Conservation (phyloP, 1,140 invertebrate species). For the Brachionus koreanus region DNA sequence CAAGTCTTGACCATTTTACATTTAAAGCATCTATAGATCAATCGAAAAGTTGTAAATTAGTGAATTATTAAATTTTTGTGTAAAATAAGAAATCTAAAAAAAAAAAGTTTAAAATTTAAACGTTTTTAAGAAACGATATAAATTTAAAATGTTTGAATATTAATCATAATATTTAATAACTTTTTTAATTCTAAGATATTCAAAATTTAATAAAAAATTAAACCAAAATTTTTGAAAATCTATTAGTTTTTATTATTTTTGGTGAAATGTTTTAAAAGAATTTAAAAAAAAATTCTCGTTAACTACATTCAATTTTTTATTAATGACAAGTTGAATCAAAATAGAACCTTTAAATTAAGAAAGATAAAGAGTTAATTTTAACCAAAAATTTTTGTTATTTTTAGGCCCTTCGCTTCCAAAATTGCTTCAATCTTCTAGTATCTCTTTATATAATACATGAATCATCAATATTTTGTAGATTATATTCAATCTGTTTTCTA, state of each 20-base stretch:
- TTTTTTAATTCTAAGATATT: no score
- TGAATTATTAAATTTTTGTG: no score
- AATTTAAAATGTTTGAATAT: no score
- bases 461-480: neutral
- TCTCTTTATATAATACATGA: neutral
- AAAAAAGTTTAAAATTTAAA: no score
- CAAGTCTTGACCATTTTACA: no score
- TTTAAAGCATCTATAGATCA: no score
- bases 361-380: neutral
- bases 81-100: no score
- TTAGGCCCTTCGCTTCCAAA: constrained; percentile 30
- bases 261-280: neutral
- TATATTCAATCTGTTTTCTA: neutral
- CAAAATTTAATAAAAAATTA: no score
- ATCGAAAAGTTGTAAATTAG: no score
- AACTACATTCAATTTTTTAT: neutral
- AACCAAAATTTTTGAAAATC: neutral
- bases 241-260: neutral
- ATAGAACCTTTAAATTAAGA: neutral
- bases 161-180: no score
- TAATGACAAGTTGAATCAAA: neutral
- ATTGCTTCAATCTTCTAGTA: constrained; percentile 26
- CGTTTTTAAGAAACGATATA: no score
- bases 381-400: constrained; percentile 29
- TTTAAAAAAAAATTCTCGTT: neutral